Base-by-base conservation (phyloP, 2,797 vertebrate species). In the Lindbergichthys nudifrons region DNA sequence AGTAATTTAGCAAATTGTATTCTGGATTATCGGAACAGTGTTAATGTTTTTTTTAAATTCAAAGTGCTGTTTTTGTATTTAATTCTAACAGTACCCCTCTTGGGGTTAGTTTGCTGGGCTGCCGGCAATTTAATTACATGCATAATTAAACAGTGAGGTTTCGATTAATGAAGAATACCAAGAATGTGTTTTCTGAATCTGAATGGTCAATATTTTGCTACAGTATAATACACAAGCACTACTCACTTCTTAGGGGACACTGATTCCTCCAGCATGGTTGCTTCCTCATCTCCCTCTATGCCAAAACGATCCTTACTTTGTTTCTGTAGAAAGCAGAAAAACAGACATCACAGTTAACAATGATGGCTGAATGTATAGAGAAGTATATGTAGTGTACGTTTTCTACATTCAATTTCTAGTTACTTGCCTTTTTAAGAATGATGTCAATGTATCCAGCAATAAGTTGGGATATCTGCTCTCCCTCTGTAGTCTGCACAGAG, bases 401-500 rank as follows among this genome's bases (percentile, higher is more conserved):
- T 26, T 36, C 65, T 3, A 42, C 4, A 15, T 19, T 36, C 0
- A 14, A 21, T 14, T 48, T 57, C 48, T 10, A 61, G 67, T 65
- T 3, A 88, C 92, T 93, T 87, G 95, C 98, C 96, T 99, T 99
- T 90, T 99, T 99, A 5, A 99, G 96, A 88, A 99, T 99, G 84
- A 99, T 99, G 89, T 99, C 98, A 51, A 99, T 99, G 84, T 99
- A 99, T 75, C 98, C 98, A 42, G 98, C 98, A 72, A 99, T 99
- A 65, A 99, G 95, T 70, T 99, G 98, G 18, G 98, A 99, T 93
- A 99, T 99, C 88, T 99, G 98, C 64, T 99, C 98, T 32, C 98
- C 98, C 89, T 99, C 98, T 13, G 97, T 99, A 41, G 98, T 99
- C 87, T 99, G 97, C 46, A 99, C 98, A 0, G 98, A 99, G 80